Base-by-base conservation (phyloP, 2,888 invertebrate species). In the Chloroclystis v-ata region DNA sequence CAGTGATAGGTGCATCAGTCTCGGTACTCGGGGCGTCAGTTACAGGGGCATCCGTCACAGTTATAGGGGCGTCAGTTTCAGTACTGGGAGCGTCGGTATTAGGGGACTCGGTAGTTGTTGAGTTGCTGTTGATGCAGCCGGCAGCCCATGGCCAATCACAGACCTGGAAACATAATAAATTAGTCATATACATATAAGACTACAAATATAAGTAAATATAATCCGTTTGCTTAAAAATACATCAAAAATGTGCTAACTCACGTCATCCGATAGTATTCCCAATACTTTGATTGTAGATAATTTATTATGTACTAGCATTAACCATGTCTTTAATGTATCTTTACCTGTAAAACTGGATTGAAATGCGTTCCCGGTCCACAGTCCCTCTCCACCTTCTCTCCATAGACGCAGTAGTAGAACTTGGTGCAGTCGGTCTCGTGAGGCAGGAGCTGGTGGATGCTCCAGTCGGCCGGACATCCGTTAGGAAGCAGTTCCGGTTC, bases 321-420 rank as follows among this genome's bases (percentile, higher is more conserved):
- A n/a, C n/a, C n/a, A n/a, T n/a, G n/a, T n/a, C n/a, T n/a, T n/a
- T n/a, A n/a, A n/a, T n/a, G 20, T 20, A 4, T 20, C 2, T 38
- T 50, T 43, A 69, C 69, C 63, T 65, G 62, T 10, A 57, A 16
- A 0, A 20, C 26, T 24, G 56, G 47, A 26, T 67, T 68, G 52
- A 72, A 73, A 39, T 62, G 47, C 0, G 57, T 52, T 0, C 61
- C 65, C 4, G 43, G 40, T 0, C 53, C 47, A 32, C 72, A 71
- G 1, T 45, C 37, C 10, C 57, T 58, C 37, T 60, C 58, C 0
- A 64, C 60, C 16, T 54, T 58, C 10, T 68, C 51, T 2, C 74
- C 75, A n/a, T 52, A 47, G 1, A 62, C 59, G 39, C 75, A 75
- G 11, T 66, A 60, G 49, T 75, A 75, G 61, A 67, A 74, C 14